Evolutionary conservation across 1,140 invertebrate genomes (phyloP).

Genomic region (Mizuhopecten yessoensis): DNA sequence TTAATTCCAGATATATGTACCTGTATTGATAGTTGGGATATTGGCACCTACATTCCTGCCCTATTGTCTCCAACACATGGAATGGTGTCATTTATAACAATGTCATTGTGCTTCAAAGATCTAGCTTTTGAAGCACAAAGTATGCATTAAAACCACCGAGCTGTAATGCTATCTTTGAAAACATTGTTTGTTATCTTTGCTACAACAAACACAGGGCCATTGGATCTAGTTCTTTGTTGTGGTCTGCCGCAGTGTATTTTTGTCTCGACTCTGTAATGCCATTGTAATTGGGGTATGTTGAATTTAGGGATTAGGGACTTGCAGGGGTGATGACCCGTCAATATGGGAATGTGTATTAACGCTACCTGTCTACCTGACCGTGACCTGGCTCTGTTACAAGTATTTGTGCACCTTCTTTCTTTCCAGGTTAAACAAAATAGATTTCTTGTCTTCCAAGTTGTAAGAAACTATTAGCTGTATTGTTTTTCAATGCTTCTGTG

Average conservation of each 20-base stretch:
- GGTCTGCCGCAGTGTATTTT: neutral
- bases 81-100: neutral
- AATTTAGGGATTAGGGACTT: neutral
- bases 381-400: too few species aligned
- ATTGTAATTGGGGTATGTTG: slow-evolving; percentile 14
- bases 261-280: neutral
- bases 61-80: neutral
- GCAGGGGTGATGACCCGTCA: neutral
- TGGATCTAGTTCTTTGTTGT: neutral
- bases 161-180: neutral
- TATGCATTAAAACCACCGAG: neutral
- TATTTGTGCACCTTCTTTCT: too few species aligned
- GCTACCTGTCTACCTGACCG: too few species aligned
- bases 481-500: too few species aligned
- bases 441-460: too few species aligned
- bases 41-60: neutral
- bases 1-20: too few species aligned
- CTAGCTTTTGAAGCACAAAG: neutral
- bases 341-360: neutral
- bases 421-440: too few species aligned
- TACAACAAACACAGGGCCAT: neutral
- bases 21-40: too few species aligned
- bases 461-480: too few species aligned
- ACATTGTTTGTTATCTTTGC: neutral
- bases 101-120: neutral